Conservation (phyloP, 2,888 invertebrate species). For the Ametastegia equiseti region DNA sequence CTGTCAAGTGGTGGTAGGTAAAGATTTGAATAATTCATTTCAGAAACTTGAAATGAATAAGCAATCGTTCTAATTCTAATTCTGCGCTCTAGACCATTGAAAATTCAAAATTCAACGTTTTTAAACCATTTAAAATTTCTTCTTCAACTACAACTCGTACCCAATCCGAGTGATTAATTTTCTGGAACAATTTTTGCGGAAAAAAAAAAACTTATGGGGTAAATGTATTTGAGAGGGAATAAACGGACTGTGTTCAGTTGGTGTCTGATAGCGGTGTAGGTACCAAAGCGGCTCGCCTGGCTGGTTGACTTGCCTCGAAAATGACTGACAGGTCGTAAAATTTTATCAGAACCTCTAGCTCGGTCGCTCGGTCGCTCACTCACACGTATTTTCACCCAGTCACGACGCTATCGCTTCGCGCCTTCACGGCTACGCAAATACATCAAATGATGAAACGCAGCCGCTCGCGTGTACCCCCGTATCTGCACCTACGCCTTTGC, state of each 20-base stretch:
- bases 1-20: too few relatives aligned
- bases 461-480: conserved; percentile 10
- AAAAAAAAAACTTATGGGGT: not conserved
- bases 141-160: too few relatives aligned
- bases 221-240: not conserved
- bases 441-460: conserved; percentile 64
- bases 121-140: too few relatives aligned
- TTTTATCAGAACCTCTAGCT: conserved; percentile 67
- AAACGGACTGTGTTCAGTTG: conserved; percentile 25
- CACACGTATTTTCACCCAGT: conserved; percentile 37
- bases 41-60: too few relatives aligned
- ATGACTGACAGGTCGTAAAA: conserved; percentile 73
- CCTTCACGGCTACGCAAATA: conserved; percentile 66
- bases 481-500: not conserved
- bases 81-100: too few relatives aligned
- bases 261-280: conserved; percentile 45
- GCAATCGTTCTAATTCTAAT: too few relatives aligned
- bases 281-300: not conserved
- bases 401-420: conserved; percentile 63
- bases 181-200: not conserved
- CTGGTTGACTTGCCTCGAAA: conserved; percentile 46
- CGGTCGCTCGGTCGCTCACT: conserved; percentile 64
- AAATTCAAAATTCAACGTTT: too few relatives aligned
- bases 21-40: too few relatives aligned
- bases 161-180: too few relatives aligned